phyloP scores from a whole-genome alignment of 2,888 invertebrate species.

The Synergus itoensis region DNA sequence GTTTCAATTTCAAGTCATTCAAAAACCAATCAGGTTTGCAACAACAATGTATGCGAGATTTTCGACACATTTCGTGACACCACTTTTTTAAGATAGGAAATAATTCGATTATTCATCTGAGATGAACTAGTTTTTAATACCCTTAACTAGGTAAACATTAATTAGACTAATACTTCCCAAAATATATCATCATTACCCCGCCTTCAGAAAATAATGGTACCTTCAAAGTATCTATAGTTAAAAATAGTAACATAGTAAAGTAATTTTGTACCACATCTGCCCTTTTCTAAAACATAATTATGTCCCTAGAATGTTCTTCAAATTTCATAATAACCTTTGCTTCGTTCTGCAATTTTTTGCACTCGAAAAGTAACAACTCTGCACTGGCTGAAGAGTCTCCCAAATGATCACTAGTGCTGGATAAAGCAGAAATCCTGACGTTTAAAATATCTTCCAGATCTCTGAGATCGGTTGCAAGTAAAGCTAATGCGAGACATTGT shows the following conservation, averaged over 20 bases:
- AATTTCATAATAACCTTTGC: conserved; percentile 79
- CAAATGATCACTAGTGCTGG: conserved; percentile 81
- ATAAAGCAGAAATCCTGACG: conserved; percentile 80
- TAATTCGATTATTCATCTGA: neutral
- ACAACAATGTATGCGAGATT: too few relatives aligned
- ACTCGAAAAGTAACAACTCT: conserved; percentile 84
- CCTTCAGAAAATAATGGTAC: neutral
- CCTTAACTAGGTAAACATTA: too few relatives aligned
- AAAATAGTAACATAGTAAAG: too few relatives aligned
- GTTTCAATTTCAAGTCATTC: too few relatives aligned
- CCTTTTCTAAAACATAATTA: too few relatives aligned
- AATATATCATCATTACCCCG: too few relatives aligned
- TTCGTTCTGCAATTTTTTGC: conserved; percentile 84
- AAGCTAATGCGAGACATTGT: conserved; percentile 87
- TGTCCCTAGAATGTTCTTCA: neutral
- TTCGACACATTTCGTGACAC: too few relatives aligned
- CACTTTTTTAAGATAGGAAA: too few relatives aligned
- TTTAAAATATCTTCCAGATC: conserved; percentile 82
- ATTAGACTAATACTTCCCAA: too few relatives aligned
- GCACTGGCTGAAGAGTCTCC: conserved; percentile 87
- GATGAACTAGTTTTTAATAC: too few relatives aligned
- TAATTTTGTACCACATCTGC: too few relatives aligned
- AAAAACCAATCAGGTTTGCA: too few relatives aligned
- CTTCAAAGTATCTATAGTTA: neutral
- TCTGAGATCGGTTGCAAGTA: conserved; percentile 86